These are phyloP conservation scores for Aplodontia rufa DNA, from an alignment of 2,113 vertebrate species.

Conservation along the genomic window DNA sequence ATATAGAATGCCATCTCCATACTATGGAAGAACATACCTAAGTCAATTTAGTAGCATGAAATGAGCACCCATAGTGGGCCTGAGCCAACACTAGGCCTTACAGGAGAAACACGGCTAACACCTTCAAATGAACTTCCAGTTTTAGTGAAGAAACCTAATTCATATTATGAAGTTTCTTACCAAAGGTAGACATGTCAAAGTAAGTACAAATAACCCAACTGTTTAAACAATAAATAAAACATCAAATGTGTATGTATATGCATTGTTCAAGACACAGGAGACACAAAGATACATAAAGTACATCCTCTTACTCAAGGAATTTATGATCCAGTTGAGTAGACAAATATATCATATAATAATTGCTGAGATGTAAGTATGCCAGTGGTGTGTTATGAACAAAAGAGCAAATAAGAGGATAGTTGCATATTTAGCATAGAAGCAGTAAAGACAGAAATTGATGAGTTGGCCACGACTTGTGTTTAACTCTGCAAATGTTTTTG, in stretches of 20 bases:
- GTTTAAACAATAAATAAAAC: not conserved
- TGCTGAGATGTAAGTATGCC: not conserved
- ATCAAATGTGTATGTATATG: not conserved
- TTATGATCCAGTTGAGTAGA: constrained; percentile 18
- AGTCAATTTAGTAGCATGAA: constrained; percentile 1
- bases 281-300: not conserved
- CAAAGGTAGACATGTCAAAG: not conserved
- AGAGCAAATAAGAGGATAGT: constrained; percentile 1
- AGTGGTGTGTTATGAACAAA: not conserved
- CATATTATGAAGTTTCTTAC: constrained; percentile 6
- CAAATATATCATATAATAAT: constrained; percentile 16
- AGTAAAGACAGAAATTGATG: constrained; percentile 23
- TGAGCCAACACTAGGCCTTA: not conserved
- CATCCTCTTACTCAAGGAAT: constrained; percentile 29
- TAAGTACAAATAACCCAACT: not conserved
- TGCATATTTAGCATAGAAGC: not conserved
- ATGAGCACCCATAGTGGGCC: not conserved
- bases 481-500: constrained; percentile 2
- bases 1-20: not conserved
- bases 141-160: constrained; percentile 1
- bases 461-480: not conserved
- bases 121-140: not conserved
- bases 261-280: not conserved
- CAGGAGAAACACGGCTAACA: not conserved
- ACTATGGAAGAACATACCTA: not conserved